Base-by-base conservation (phyloP, 35 echinoderm and acorn worm species). In the Strongylocentrotus purpuratus region DNA sequence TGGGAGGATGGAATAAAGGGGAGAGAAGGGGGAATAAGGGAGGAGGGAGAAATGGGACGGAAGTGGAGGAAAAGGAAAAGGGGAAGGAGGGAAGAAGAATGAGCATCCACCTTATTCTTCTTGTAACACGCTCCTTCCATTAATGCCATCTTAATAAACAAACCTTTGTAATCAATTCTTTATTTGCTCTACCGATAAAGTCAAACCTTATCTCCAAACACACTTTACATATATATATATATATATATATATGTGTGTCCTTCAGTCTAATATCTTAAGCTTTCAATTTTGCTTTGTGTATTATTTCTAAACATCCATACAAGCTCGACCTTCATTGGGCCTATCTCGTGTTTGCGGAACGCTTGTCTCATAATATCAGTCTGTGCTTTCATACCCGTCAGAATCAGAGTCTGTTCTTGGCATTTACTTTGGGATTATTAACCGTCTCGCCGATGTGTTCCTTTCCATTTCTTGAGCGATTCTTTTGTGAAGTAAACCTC, bases 401-500 rank as follows among this genome's bases (percentile, higher is more conserved):
- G 28, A 78, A 78, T 7, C 25, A 78, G 35, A 41, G 65, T 78
- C 20, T 78, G 65, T 78, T 78, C 7, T n/a, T 78, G 28, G 28
- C 65, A 78, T 78, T 78, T 78, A 78, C 65, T 78, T 78, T 22
- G 65, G 25, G 65, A 28, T 78, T 78, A 78, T 78, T 78, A 78
- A 78, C 20, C 7, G 8, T 9, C 65, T 78, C 4, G 28, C 65
- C 25, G 65, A 28, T 78, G 25, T 59, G 65, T 22, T 78, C 65
- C 65, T 78, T 78, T 78, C 65, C 65, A 6, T 78, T 71, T 78
- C 52, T 59, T 5, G 4, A 78, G 61, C 22, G 25, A 22, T 78
- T 78, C 65, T 78, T 78, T 78, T 78, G 28, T 28, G 65, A 78
- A 78, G 65, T 78, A 78, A 78, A 78, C 65, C 65, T 78, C 65